These are phyloP conservation scores for Drosophila pruinosa DNA, from an alignment of 1,140 invertebrate genomes.

Conservation along the genomic window DNA sequence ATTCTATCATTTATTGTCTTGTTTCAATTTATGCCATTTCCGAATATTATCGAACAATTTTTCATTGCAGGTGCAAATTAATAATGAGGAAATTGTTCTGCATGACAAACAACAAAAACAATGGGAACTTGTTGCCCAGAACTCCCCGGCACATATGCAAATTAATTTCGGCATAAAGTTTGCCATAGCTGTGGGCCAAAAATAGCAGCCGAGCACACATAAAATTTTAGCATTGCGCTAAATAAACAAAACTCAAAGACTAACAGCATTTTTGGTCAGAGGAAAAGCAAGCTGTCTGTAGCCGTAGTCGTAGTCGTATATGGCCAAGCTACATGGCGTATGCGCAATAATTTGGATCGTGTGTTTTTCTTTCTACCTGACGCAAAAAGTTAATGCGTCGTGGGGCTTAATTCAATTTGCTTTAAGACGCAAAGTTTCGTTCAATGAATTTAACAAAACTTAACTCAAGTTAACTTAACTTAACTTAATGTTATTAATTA, in stretches of 20 bases:
- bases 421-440: conserved; percentile 14
- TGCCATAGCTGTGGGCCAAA: conserved; percentile 25
- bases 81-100: conserved; percentile 11
- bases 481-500: conserved; percentile 71
- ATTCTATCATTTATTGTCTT: not conserved
- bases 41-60: not conserved
- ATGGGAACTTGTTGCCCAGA: conserved; percentile 1
- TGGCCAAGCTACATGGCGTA: conserved; percentile 45
- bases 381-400: conserved; percentile 41
- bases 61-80: conserved; percentile 13
- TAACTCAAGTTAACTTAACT: conserved; percentile 32
- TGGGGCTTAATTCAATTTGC: conserved; percentile 38
- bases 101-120: not conserved
- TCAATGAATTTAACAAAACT: conserved; percentile 25
- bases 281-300: conserved; percentile 32
- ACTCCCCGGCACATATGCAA: conserved; percentile 32
- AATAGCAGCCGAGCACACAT: conserved; percentile 26
- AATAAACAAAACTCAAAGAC: conserved; percentile 38
- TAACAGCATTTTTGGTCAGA: conserved; percentile 18
- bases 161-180: conserved; percentile 36
- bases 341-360: conserved; percentile 45
- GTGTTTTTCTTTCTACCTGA: conserved; percentile 32
- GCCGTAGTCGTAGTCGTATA: not conserved
- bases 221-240: conserved; percentile 24
- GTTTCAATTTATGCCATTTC: conserved; percentile 11